These are phyloP conservation scores for Catharus ustulatus DNA, from an alignment of 2,797 vertebrate species.

Conservation along the genomic window DNA sequence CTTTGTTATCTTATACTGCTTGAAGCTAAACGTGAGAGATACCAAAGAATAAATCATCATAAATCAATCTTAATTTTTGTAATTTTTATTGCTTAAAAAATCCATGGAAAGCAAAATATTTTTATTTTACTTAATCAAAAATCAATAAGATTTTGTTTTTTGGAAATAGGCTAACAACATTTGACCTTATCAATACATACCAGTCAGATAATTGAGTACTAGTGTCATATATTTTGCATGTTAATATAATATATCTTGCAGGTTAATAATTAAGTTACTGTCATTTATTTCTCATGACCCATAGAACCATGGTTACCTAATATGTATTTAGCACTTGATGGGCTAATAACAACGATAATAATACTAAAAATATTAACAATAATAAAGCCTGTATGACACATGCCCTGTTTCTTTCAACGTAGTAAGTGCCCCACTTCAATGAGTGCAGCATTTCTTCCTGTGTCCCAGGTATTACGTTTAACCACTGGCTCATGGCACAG, in stretches of 20 bases:
- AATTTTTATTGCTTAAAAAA: constrained; percentile 40
- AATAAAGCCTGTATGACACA: neutral
- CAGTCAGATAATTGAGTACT: constrained; percentile 18
- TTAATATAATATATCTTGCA: neutral
- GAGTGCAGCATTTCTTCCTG: neutral
- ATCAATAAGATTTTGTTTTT: neutral
- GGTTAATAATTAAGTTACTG: neutral
- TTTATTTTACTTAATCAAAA: neutral
- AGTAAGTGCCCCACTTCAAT: neutral
- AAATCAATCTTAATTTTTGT: constrained; percentile 29
- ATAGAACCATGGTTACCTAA: neutral
- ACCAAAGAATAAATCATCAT: neutral
- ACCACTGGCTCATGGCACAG: neutral
- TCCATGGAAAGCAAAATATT: neutral
- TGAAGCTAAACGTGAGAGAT: constrained; percentile 21
- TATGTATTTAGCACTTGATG: neutral
- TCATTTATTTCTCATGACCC: neutral
- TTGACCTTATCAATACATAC: neutral
- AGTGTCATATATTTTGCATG: neutral
- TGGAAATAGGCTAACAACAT: neutral
- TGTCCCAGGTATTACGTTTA: neutral
- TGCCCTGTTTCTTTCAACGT: neutral
- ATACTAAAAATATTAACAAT: neutral
- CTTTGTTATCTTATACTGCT: neutral
- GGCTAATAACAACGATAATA: neutral